Conservation (phyloP, 2,797 vertebrate species). For the Pseudocheirus occidentalis region DNA sequence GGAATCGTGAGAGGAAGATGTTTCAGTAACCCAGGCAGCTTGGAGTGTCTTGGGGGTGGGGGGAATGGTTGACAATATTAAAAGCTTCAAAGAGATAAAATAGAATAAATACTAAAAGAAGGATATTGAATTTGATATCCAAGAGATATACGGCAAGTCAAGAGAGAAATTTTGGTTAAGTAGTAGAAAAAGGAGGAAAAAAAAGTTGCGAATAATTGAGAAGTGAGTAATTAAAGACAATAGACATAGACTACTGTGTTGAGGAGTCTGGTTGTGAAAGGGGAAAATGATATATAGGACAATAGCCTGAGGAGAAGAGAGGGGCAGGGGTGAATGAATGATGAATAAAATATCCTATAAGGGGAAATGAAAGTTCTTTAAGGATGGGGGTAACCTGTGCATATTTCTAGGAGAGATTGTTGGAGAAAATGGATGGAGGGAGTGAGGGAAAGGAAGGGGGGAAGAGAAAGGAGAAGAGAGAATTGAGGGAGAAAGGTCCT, state of each 20-base stretch:
- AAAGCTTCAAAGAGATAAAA: neutral
- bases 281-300: neutral
- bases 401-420: constrained; percentile 5
- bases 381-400: neutral
- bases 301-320: neutral
- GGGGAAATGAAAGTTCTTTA: neutral
- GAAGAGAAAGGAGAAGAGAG: neutral
- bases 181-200: neutral
- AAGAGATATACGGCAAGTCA: neutral
- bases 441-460: neutral
- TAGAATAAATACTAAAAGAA: neutral
- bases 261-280: neutral
- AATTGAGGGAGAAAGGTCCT: neutral
- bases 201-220: neutral
- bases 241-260: neutral
- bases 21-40: neutral
- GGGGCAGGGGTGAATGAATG: neutral
- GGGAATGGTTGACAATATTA: neutral
- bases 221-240: neutral
- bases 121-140: neutral
- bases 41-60: neutral
- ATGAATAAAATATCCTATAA: constrained; percentile 4
- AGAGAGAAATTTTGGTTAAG: neutral
- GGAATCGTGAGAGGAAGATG: neutral
- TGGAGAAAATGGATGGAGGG: neutral